phyloP scores from a whole-genome alignment of 2,113 vertebrate species.

The Petrocephalus microphthalmus region DNA sequence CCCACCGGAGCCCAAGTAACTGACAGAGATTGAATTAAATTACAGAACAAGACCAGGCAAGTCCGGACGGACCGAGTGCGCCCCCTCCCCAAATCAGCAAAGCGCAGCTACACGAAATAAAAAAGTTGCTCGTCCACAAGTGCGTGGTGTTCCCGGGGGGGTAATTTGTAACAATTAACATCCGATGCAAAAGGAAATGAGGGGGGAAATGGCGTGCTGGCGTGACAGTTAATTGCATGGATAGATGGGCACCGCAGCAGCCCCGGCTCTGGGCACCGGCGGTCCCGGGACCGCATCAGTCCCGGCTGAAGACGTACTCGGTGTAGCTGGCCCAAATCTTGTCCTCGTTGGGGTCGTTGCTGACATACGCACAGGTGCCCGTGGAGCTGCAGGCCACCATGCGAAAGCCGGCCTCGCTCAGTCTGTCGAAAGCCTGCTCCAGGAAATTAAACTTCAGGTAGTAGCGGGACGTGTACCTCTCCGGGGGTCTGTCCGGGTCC shows the following conservation, averaged over 20 bases:
- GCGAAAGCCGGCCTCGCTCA: constrained; percentile 85
- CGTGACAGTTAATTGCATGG: neutral
- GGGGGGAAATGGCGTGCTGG: neutral
- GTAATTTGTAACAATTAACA: neutral
- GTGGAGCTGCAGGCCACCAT: constrained; percentile 97
- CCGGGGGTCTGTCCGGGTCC: constrained; percentile 87
- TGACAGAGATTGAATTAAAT: neutral
- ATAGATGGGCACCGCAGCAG: neutral
- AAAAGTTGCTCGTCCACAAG: neutral
- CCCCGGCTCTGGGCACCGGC: too few species aligned
- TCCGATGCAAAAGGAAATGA: neutral
- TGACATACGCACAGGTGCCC: constrained; percentile 86
- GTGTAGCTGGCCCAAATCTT: constrained; percentile 99
- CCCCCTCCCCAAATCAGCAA: neutral
- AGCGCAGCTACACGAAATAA: neutral
- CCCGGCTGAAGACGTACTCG: constrained; percentile 86
- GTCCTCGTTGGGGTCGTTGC: constrained; percentile 84
- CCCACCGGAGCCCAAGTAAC: neutral
- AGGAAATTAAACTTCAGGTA: constrained; percentile 98
- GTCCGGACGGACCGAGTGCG: neutral
- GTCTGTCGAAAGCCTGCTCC: constrained; percentile 93
- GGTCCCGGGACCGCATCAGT: neutral
- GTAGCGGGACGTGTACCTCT: constrained; percentile 93
- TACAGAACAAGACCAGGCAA: neutral
- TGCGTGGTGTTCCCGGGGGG: neutral